Base-by-base conservation (phyloP, 2,888 invertebrate species). In the Aphidoletes aphidimyza region DNA sequence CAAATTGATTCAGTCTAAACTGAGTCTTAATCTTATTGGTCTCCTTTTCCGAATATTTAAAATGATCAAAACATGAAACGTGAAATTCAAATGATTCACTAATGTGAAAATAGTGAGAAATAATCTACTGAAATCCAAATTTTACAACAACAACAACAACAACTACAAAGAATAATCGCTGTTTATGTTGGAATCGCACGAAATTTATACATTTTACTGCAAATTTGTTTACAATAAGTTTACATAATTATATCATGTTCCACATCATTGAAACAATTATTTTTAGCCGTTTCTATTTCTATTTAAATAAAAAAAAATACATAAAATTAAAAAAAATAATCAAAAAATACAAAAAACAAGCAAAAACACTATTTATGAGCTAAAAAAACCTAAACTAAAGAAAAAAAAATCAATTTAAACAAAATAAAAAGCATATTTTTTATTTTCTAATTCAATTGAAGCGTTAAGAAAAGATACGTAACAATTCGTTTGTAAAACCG, bases 251-350 rank as follows among this genome's bases (percentile, higher is more conserved):
- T 22, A 54, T 22, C 69, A 69, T 69, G 69, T 69, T 69, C 69
- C 69, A 30, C 69, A 30, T 69, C 69, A 69, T 69, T 69, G 69
- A 69, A 54, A 69, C 69, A 69, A 69, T 69, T 69, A 69, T 69
- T 69, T 69, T 69, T 69, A 69, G 69, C 69, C 69, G 69, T 69
- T 69, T 34, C 69, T 69, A 69, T 69, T n/a, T 69, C 69, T 69
- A 69, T 69, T 69, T 69, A 69, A 69, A 69, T 69, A 69, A 69
- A 30, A 69, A 69, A 30, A 26, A 69, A 19, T 14, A 34, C 26
- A 69, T 22, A 9, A 54, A 54, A 14, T 22, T 3, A 22, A 54
- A 9, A 54, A 22, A 3, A 47, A n/a, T n/a, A n/a, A n/a, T n/a
- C n/a, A n/a, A n/a, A n/a, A n/a, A n/a, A n/a, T n/a, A n/a, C 42